Evolutionary conservation across 2,113 vertebrate genomes (phyloP).

Genomic region (Ursus arctos): DNA sequence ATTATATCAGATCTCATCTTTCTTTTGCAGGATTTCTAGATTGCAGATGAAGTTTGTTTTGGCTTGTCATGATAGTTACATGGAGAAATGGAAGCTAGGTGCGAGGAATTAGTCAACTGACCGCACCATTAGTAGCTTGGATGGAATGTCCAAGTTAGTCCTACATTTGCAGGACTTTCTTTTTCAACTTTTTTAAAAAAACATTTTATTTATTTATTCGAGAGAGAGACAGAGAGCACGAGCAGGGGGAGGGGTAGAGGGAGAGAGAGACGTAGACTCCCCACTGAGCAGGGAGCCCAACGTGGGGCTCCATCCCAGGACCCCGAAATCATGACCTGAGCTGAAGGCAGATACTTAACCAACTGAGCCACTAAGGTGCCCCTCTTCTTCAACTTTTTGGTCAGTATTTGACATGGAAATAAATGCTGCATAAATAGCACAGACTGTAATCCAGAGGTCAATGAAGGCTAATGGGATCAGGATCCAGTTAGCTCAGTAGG

Average conservation of each 20-base stretch:
- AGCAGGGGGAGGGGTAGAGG: not conserved
- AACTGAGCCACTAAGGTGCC: not conserved
- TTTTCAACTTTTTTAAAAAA: not conserved
- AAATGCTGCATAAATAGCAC: not conserved
- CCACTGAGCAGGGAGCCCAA: not conserved
- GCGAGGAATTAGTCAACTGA: not conserved
- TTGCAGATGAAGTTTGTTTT: not conserved
- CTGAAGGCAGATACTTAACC: not conserved
- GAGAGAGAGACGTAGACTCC: not conserved
- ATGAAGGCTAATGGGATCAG: not conserved
- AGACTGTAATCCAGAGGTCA: not conserved
- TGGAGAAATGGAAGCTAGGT: not conserved
- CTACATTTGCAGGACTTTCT: not conserved
- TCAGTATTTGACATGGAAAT: not conserved
- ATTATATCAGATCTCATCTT: not conserved
- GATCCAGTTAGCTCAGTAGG: not conserved
- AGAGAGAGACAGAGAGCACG: not conserved
- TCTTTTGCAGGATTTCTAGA: conserved; percentile 18
- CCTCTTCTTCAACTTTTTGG: not conserved
- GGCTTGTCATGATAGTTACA: not conserved
- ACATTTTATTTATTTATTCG: not conserved
- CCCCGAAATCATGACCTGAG: not conserved
- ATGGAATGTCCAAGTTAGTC: not conserved
- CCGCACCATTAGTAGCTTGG: not conserved
- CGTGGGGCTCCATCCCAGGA: not conserved